phyloP scores from a whole-genome alignment of 2,888 invertebrate genomes.

The Parasteatoda lunata region DNA sequence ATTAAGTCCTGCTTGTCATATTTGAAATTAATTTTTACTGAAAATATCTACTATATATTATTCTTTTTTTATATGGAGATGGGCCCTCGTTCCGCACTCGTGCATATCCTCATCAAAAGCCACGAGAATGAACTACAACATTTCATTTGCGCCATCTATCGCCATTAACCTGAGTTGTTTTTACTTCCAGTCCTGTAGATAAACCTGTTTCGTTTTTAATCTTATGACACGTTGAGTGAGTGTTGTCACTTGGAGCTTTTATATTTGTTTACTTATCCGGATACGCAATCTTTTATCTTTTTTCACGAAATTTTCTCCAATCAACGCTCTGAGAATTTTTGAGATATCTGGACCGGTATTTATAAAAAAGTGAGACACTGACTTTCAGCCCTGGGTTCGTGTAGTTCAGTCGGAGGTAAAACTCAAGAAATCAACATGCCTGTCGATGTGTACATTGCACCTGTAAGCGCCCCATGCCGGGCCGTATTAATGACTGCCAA shows the following conservation, averaged over 20 bases:
- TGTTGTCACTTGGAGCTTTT: background rate
- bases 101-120: no score
- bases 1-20: no score
- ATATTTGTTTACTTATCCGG: background rate
- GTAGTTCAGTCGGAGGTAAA: constrained; percentile 55
- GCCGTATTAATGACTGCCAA: constrained; percentile 80
- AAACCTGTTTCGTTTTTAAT: constrained; percentile 6
- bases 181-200: background rate
- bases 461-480: constrained; percentile 78
- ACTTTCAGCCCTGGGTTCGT: constrained; percentile 47
- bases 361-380: background rate
- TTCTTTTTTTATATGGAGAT: no score
- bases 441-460: constrained; percentile 65
- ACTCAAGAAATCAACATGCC: constrained; percentile 62
- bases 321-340: constrained; percentile 15
- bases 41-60: no score
- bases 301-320: constrained; percentile 15
- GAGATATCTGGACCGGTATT: constrained; percentile 10
- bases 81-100: no score
- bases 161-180: constrained; percentile 15
- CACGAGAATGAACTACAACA: no score
- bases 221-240: constrained; percentile 2
- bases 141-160: constrained; percentile 7
- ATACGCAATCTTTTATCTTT: constrained; percentile 3
- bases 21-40: no score